phyloP scores from a whole-genome alignment of 2,113 vertebrate species.

The Trachemys scripta region DNA sequence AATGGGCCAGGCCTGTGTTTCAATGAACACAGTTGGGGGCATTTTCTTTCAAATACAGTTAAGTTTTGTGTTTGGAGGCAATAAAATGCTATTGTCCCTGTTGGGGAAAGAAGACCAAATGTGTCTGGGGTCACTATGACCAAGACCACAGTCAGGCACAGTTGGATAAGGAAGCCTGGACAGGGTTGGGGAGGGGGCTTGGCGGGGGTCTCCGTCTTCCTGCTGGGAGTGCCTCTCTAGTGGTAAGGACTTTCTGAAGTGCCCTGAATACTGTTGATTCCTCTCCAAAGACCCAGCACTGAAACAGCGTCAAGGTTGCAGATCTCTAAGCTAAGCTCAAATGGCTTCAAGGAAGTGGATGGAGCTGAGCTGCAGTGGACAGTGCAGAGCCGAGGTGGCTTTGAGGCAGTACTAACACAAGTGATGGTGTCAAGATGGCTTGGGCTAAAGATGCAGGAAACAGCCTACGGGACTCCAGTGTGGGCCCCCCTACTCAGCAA shows the following conservation, averaged over 20 bases:
- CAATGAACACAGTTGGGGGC: not conserved
- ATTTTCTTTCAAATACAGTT: not conserved
- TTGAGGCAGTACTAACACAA: not conserved
- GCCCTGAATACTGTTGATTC: not conserved
- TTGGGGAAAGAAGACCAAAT: not conserved
- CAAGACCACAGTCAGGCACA: not conserved
- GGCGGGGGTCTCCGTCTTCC: not conserved
- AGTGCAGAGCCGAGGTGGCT: not conserved
- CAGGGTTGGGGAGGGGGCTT: not conserved
- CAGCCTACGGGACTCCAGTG: not conserved
- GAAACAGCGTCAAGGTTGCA: not conserved
- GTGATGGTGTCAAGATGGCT: no score
- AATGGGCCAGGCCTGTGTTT: not conserved
- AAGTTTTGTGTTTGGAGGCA: not conserved
- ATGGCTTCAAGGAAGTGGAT: not conserved
- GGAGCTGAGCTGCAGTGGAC: not conserved
- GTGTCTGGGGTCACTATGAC: not conserved
- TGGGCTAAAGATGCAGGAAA: not conserved
- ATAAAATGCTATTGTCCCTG: not conserved
- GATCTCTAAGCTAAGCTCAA: not conserved
- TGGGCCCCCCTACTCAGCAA: not conserved
- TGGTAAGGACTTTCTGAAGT: not conserved
- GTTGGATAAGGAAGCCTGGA: not conserved
- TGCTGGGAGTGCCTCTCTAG: not conserved
- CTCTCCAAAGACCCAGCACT: not conserved